Conservation (phyloP, 2,888 invertebrate genomes). For the Pseudolycoriella hygida region DNA sequence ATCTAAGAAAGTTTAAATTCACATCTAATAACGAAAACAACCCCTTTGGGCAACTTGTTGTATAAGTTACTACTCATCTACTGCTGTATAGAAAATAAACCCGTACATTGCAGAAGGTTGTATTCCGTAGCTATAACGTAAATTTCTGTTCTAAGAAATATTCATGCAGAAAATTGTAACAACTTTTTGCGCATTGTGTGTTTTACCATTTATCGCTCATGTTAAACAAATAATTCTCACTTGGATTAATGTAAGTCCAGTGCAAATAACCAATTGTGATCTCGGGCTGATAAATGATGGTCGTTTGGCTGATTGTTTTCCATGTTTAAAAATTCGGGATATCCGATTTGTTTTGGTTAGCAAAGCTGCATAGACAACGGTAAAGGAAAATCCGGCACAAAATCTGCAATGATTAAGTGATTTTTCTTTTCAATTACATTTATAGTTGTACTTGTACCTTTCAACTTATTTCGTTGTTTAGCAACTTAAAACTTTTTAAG, state of each 20-base stretch:
- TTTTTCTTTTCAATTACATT: not conserved
- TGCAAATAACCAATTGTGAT: conserved; percentile 80
- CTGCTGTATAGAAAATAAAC: too few relatives aligned
- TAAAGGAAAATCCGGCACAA: conserved; percentile 88
- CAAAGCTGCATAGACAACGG: conserved; percentile 90
- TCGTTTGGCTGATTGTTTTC: conserved; percentile 83
- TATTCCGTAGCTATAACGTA: too few relatives aligned
- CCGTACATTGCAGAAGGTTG: too few relatives aligned
- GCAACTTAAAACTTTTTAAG: not conserved
- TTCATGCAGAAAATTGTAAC: too few relatives aligned
- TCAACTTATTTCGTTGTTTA: not conserved
- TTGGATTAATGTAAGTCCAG: conserved; percentile 74
- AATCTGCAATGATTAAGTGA: conserved; percentile 36
- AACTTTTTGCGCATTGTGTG: too few relatives aligned
- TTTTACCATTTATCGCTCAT: too few relatives aligned
- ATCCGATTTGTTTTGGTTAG: conserved; percentile 96
- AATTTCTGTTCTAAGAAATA: too few relatives aligned
- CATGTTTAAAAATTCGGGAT: conserved; percentile 91
- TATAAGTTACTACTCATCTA: too few relatives aligned
- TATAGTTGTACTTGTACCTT: not conserved
- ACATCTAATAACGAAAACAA: too few relatives aligned
- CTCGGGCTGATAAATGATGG: conserved; percentile 86
- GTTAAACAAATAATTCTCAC: conserved; percentile 27
- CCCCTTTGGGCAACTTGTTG: too few relatives aligned
- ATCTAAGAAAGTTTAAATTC: too few relatives aligned